phyloP scores from a whole-genome alignment of 2,888 invertebrate species.

The Leistus spinibarbis region DNA sequence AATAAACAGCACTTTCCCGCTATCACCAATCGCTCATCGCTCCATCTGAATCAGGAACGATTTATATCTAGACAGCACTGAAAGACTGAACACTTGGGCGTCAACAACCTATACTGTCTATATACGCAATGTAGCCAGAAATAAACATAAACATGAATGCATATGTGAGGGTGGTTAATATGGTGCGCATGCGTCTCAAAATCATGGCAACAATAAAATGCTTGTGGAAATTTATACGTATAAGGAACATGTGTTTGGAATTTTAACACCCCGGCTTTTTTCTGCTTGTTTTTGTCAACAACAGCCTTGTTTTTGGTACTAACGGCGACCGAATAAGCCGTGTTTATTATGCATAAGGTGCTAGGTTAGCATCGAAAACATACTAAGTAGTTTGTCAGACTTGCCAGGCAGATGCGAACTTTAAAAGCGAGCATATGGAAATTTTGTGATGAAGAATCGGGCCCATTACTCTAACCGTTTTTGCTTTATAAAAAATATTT shows the following conservation, averaged over 20 bases:
- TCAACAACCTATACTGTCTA: conserved; percentile 27
- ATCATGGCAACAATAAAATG: background rate
- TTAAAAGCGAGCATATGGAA: background rate
- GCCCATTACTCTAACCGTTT: too few species aligned
- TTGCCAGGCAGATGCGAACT: background rate
- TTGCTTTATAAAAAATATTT: too few species aligned
- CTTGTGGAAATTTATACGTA: background rate
- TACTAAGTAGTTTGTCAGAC: background rate
- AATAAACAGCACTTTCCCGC: conserved; percentile 1
- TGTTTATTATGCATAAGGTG: background rate
- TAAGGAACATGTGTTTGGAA: background rate
- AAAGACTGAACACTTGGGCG: conserved; percentile 30
- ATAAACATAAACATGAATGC: background rate
- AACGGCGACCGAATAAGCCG: background rate
- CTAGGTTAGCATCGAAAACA: background rate
- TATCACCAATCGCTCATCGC: conserved; percentile 38
- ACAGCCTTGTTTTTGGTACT: background rate
- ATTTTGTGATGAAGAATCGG: background rate
- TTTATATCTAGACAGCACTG: conserved; percentile 25
- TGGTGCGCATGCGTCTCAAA: background rate
- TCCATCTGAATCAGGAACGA: conserved; percentile 32
- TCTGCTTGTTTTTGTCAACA: background rate
- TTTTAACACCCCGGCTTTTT: background rate
- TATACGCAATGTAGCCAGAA: background rate
- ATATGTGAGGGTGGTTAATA: background rate